Base-by-base conservation (phyloP, 2,797 vertebrate genomes). In the Pelobates cultripes region DNA sequence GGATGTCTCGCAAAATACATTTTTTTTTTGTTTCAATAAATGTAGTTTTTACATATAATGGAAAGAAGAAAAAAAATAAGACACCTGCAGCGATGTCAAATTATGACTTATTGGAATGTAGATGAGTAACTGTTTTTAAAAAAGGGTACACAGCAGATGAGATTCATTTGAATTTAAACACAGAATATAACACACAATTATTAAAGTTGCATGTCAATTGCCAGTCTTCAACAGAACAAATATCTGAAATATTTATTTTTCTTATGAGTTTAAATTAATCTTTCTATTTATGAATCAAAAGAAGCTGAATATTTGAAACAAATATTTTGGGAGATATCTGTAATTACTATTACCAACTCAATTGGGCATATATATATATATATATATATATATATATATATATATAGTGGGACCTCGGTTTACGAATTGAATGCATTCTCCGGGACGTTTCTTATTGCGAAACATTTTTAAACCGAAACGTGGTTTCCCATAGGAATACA, bases 101-200 rank as follows among this genome's bases (percentile, higher is more conserved):
- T 90, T 85, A 83, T 44, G 76, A 69, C 83, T 84, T 84, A 81
- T 88, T 86, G 85, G 72, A 28, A 71, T 15, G 14, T 57, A 75
- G 64, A 55, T 79, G 76, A 0, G 0, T 77, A 82, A 88, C 60
- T 60, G 77, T 63, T 76, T 80, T 80, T 53, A 63, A 13, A 47
- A 47, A 80, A 80, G 7, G 69, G 60, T 40, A 28, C 15, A 43
- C 40, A 42, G 47, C 41, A 61, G 73, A 69, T 3, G 28, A 64
- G n/a, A 64, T 64, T 64, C 61, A 64, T 5, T 64, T 28, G 61
- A 28, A 64, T 64, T 40, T 64, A n/a, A 64, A 64, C 28, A 40
- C 14, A 64, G 12, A 64, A 64, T 40, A 28, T 64, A 6, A 7
- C 61, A 64, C 4, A 4, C 4, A 28, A 6, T 57, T 57, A 3